A percentile compares a stretch with the other conserved stretches of the same genome.
Conservation (phyloP, 1,140 invertebrate genomes). For the Drosophila leontia region DNA sequence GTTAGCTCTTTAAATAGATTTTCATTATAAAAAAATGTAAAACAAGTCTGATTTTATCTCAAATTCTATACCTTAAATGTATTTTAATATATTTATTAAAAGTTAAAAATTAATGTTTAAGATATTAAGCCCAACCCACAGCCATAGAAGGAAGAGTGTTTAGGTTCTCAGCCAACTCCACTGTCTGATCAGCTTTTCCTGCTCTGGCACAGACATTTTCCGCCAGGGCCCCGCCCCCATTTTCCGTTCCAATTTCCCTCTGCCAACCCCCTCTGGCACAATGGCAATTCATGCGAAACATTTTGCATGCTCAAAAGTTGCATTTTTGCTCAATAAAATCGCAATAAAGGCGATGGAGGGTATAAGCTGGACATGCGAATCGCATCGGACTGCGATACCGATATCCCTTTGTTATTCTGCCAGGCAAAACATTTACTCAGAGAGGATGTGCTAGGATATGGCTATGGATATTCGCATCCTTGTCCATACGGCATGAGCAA, state of each 20-base stretch:
- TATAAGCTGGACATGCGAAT: conserved; percentile 54
- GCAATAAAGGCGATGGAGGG: conserved; percentile 70
- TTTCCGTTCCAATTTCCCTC: conserved; percentile 7
- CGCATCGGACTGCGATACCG: conserved; percentile 17
- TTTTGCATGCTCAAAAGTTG: conserved; percentile 73
- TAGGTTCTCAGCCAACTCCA: conserved; percentile 5
- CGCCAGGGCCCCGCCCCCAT: not conserved
- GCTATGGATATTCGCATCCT: conserved; percentile 3
- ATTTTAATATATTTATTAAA: not conserved
- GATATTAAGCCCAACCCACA: too few relatives aligned
- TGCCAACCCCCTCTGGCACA: not conserved
- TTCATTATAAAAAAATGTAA: not conserved
- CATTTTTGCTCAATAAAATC: conserved; percentile 80
- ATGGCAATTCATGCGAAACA: conserved; percentile 68
- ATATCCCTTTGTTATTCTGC: conserved; percentile 53
- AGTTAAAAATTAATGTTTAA: not conserved
- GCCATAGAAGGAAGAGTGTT: not conserved
- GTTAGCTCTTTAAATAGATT: not conserved
- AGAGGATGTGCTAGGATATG: conserved; percentile 62
- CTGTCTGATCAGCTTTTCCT: conserved; percentile 14
- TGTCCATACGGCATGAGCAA: conserved; percentile 71
- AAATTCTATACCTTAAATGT: not conserved
- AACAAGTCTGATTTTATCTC: too few relatives aligned
- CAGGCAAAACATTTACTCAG: conserved; percentile 67
- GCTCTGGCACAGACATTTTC: conserved; percentile 20